Base-by-base conservation (phyloP, 2,797 vertebrate genomes). In the Clarias pachynema region DNA sequence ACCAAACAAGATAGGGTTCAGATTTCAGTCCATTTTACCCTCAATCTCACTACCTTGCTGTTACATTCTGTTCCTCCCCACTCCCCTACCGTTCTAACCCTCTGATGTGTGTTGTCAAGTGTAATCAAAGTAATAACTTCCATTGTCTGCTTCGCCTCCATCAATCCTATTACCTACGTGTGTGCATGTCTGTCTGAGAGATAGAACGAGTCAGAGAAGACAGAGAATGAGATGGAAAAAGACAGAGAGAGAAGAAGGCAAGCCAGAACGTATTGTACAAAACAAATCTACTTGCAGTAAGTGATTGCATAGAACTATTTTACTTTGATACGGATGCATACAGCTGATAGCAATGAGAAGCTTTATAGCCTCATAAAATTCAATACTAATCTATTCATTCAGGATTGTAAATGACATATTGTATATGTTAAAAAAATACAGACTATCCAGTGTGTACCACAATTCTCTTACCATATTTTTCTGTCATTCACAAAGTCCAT, bases 41-140 rank as follows among this genome's bases (percentile, higher is more conserved):
- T 82, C 73, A 37, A 12, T 73, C 59, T 24, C 22, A 62, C 74
- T 20, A 69, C 24, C 75, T 63, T 79, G 68, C 75, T 72, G 6
- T 83, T 34, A 79, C 75, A 79, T 63, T 65, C 44, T 83, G n/a
- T 63, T 77, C 66, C 16, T 59, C 70, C 24, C 49, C 24, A 59
- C 40, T 73, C 56, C 70, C 56, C 56, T 24, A 74, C 34, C 74
- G 20, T 53, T 73, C 75, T 74, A 49, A 56, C 40, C 60, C 80
- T 74, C 40, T 80, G 82, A 79, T 84, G 86, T 72, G 62, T 82
- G 69, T 72, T 88, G 73, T 82, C 82, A 87, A 72, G 82, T 69
- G 82, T 86, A 82, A 85, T 84, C 84, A 87, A 79, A 66, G 63
- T 83, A 85, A 87, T 79, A 87, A 69, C 56, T 77, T 82, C 44